phyloP scores from a whole-genome alignment of 1,140 invertebrate species.

The Drosophila guanche region DNA sequence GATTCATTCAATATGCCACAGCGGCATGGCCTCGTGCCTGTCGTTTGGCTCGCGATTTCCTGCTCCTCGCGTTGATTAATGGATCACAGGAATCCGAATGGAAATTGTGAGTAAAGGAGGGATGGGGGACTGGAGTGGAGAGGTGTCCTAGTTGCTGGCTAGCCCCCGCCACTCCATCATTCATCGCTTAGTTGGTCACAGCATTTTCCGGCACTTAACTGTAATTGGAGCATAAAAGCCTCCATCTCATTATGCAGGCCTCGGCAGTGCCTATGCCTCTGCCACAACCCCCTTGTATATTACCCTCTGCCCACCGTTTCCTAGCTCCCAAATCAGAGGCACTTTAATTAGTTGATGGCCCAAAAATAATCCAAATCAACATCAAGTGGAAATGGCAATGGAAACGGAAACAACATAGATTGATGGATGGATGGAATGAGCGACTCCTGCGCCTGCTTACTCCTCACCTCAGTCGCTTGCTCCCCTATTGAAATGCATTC shows the following conservation, averaged over 20 bases:
- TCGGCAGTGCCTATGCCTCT: not conserved
- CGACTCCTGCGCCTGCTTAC: not conserved
- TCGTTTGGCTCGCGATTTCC: conserved; percentile 49
- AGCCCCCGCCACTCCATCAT: conserved; percentile 42
- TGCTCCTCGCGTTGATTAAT: conserved; percentile 68
- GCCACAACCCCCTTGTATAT: not conserved
- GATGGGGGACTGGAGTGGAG: not conserved
- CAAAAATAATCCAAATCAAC: conserved; percentile 55
- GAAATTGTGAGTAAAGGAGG: no score
- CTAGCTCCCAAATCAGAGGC: conserved; percentile 58
- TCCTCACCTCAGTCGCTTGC: no score
- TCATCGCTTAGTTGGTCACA: conserved; percentile 50
- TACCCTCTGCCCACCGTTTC: not conserved
- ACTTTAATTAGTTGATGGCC: conserved; percentile 74
- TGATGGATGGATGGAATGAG: conserved; percentile 47
- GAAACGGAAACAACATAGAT: conserved; percentile 17
- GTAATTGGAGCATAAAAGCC: conserved; percentile 76
- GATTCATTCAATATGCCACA: conserved; percentile 70
- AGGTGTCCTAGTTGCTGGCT: conserved; percentile 37
- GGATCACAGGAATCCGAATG: conserved; percentile 27
- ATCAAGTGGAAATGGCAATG: conserved; percentile 4
- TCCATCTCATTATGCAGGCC: conserved; percentile 75
- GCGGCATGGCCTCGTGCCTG: conserved; percentile 64
- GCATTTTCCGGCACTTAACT: conserved; percentile 77
- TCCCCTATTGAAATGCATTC: no score